Evolutionary conservation across 2,113 vertebrate genomes (phyloP).

Genomic region (Hemiscyllium ocellatum): DNA sequence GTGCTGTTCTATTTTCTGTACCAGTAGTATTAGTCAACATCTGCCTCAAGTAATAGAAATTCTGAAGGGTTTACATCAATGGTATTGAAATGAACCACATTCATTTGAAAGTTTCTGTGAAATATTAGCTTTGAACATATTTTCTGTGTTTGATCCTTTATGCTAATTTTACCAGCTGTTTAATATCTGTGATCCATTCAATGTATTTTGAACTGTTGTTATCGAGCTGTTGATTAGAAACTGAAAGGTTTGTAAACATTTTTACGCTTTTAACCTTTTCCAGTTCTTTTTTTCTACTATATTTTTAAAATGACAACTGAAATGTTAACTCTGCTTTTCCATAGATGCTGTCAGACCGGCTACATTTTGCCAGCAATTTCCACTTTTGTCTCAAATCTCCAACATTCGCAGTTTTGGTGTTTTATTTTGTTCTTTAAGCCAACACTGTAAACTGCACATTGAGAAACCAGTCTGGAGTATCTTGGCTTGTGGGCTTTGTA

Average conservation of each 20-base stretch:
- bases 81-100: not conserved
- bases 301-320: no score
- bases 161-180: not conserved
- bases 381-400: no score
- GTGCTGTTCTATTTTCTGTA: no score
- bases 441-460: no score
- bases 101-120: not conserved
- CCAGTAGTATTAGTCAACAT: not conserved
- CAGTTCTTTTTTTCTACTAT: not conserved
- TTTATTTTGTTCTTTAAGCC: no score
- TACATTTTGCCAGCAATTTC: no score
- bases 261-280: not conserved
- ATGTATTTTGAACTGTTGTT: not conserved
- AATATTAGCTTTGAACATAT: not conserved
- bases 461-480: no score
- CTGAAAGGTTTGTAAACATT: not conserved
- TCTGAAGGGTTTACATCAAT: slow-evolving; percentile 5
- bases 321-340: no score
- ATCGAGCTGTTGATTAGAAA: not conserved
- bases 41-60: not conserved
- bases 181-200: not conserved
- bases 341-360: no score
- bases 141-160: slow-evolving; percentile 16
- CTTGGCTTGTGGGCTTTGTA: no score
- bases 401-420: no score